A percentile compares a stretch with the other conserved stretches of the same genome.
phyloP scores from a whole-genome alignment of 1,140 invertebrate species.

The Teleogryllus occipitalis region DNA sequence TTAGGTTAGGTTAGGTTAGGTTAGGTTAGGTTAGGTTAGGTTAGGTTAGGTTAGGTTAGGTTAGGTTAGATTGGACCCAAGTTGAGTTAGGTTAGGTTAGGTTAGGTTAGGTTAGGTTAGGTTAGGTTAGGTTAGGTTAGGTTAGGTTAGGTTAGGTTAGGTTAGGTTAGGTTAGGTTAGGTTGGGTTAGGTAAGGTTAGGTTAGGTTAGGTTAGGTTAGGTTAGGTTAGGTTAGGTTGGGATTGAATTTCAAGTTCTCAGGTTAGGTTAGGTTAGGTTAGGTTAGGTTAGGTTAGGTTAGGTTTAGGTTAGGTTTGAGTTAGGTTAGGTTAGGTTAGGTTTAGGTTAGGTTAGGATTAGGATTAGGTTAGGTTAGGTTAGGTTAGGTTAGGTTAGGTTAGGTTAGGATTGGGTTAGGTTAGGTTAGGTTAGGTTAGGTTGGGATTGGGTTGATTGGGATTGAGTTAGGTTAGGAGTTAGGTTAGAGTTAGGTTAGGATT shows the following conservation, averaged over 20 bases:
- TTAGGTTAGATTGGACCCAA: conserved; percentile 23
- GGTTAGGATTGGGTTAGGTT: conserved; percentile 29
- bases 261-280: conserved; percentile 24
- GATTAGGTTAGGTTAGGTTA: conserved; percentile 27
- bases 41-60: conserved; percentile 28
- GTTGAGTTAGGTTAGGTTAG: conserved; percentile 20
- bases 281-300: conserved; percentile 27
- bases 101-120: conserved; percentile 17
- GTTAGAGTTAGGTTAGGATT: conserved; percentile 8
- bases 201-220: conserved; percentile 22
- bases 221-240: conserved; percentile 16
- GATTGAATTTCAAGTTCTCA: neutral
- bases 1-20: conserved; percentile 26
- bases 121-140: conserved; percentile 19
- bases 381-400: conserved; percentile 29
- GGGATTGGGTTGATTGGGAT: conserved; percentile 20
- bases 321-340: too few relatives aligned
- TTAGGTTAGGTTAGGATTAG: too few relatives aligned
- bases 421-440: conserved; percentile 29
- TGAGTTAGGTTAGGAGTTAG: conserved; percentile 19
- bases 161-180: neutral
- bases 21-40: conserved; percentile 29
- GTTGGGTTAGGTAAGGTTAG: neutral
- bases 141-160: conserved; percentile 16
- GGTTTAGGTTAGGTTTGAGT: too few relatives aligned